Base-by-base conservation (phyloP, 1,140 invertebrate species). In the Oscheius sp. region DNA sequence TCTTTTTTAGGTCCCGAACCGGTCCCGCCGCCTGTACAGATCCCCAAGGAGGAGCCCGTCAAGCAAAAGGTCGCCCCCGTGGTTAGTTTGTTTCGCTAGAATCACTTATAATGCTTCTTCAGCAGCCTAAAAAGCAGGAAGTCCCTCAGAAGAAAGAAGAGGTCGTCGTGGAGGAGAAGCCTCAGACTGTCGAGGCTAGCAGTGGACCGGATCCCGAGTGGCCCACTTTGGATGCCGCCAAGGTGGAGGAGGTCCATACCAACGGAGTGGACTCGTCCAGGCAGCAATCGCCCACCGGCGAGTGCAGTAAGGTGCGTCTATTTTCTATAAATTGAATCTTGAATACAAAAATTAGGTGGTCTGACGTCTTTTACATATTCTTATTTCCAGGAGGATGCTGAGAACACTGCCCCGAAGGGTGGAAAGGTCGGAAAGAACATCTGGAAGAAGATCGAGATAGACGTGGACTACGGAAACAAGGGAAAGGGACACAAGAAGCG, bases 361-460 rank as follows among this genome's bases (percentile, higher is more conserved):
- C n/a, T n/a, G n/a, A n/a, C n/a, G n/a, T n/a, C n/a, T n/a, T n/a
- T n/a, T n/a, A n/a, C n/a, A n/a, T n/a, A n/a, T n/a, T n/a, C n/a
- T n/a, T n/a, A 7, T 55, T 7, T 73, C 18, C 38, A 73, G 62
- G 70, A 72, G 29, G 70, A 73, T n/a, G 42, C 36, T 13, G 52
- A 64, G 3, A 61, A 49, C 10, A 23, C 35, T 15, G 59, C 20
- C n/a, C 29, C 36, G 3, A 35, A 35, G 15, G 31, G 46, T 23
- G 70, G 70, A 32, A 73, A 73, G 20, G 62, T 52, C 2, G 55
- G 42, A 34, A 67, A 66, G 61, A 77, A 77, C 29, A 61, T 52
- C 23, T 77, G 75, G 75, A 77, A 69, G 49, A 73, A 68, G 38
- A 29, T 77, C 20, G 75, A 77, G 23, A 77, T 77, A 18, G 67